These are phyloP conservation scores for Boloria selene DNA, from an alignment of 2,888 invertebrate genomes.

Conservation along the genomic window DNA sequence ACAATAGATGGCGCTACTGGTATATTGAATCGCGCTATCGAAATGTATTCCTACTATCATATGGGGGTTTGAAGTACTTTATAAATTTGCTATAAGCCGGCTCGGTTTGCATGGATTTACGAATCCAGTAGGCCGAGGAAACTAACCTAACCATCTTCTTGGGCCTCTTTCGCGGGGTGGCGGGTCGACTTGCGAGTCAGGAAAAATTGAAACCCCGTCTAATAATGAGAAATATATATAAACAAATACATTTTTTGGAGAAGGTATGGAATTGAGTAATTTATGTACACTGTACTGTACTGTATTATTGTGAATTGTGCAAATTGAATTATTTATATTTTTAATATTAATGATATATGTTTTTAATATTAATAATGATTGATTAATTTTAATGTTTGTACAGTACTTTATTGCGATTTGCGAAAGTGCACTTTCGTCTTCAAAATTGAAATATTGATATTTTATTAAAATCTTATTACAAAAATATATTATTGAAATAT, in stretches of 20 bases:
- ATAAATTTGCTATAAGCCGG: slow-evolving; percentile 84
- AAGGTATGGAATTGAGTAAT: neutral
- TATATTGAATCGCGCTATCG: slow-evolving; percentile 31
- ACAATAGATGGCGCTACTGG: slow-evolving; percentile 32
- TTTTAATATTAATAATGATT: no score
- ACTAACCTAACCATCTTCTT: slow-evolving; percentile 80
- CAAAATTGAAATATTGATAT: no score
- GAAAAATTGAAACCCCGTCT: slow-evolving; percentile 76
- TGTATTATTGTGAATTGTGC: no score
- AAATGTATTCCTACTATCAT: neutral
- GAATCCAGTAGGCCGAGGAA: slow-evolving; percentile 82
- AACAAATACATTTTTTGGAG: neutral
- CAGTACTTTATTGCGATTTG: no score
- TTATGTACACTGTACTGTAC: neutral
- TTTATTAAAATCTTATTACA: no score
- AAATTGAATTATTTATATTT: no score
- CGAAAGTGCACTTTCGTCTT: no score
- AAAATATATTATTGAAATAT: no score
- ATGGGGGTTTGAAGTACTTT: neutral
- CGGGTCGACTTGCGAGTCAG: slow-evolving; percentile 75
- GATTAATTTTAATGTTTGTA: neutral
- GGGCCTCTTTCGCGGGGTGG: slow-evolving; percentile 77
- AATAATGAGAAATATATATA: slow-evolving; percentile 28
- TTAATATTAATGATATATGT: no score
- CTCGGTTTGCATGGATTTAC: slow-evolving; percentile 88